phyloP scores from a whole-genome alignment of 1,140 invertebrate genomes.

The Drosophila pandora region DNA sequence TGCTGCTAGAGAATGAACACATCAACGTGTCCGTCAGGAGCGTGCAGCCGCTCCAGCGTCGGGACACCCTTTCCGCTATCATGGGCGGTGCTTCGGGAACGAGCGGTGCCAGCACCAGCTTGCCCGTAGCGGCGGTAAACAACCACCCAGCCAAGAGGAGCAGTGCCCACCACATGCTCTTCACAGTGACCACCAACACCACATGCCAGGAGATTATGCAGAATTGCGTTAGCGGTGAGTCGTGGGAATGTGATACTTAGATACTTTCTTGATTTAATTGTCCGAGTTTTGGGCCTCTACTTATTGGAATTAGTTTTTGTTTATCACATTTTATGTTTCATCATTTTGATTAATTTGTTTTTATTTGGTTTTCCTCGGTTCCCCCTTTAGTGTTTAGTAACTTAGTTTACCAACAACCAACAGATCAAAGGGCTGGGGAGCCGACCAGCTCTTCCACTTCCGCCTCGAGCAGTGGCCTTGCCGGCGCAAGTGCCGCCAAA shows the following conservation, averaged over 20 bases:
- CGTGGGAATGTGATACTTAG: neutral
- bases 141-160: conserved; percentile 83
- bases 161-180: conserved; percentile 86
- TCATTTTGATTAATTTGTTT: conserved; percentile 25
- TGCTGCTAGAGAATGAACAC: conserved; percentile 94
- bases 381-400: conserved; percentile 67
- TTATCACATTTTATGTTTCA: neutral
- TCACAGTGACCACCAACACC: conserved; percentile 90
- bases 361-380: conserved; percentile 23
- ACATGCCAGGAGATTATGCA: conserved; percentile 85
- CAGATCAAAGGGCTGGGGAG: conserved; percentile 61
- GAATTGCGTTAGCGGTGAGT: conserved; percentile 80
- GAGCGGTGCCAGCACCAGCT: conserved; percentile 50
- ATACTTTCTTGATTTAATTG: no score
- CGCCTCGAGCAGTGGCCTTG: conserved; percentile 1
- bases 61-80: conserved; percentile 62
- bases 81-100: conserved; percentile 46
- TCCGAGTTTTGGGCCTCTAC: neutral
- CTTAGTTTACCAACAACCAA: conserved; percentile 74
- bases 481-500: conserved; percentile 17
- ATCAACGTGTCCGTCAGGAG: conserved; percentile 89
- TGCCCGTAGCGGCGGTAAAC: conserved; percentile 71
- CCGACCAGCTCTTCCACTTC: conserved; percentile 14
- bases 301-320: neutral
- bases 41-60: conserved; percentile 77